Percentiles rank a stretch among this genome's conserved stretches.
Conservation (phyloP, 2,888 invertebrate species). For the Nasonovia ribisnigri region DNA sequence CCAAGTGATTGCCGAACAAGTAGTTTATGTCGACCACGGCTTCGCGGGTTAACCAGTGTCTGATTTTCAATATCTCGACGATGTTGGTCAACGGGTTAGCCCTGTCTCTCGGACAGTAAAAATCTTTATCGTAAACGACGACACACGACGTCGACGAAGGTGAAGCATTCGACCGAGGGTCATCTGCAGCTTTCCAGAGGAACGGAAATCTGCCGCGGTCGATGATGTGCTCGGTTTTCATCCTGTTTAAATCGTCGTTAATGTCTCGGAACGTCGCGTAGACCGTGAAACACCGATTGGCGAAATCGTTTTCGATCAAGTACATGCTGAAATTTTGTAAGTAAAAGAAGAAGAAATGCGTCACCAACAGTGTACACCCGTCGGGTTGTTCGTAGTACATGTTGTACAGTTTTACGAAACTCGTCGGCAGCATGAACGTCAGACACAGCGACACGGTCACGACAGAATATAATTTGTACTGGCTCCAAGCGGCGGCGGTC, state of each 20-base stretch:
- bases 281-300: slow-evolving; percentile 14
- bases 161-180: neutral
- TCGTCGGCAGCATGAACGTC: slow-evolving; percentile 19
- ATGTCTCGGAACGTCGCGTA: slow-evolving; percentile 43
- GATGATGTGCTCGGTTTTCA: neutral
- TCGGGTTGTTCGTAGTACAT: slow-evolving; percentile 45
- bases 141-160: neutral
- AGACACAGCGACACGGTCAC: neutral
- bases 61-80: slow-evolving; percentile 26
- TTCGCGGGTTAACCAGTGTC: slow-evolving; percentile 35
- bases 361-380: slow-evolving; percentile 22
- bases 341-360: slow-evolving; percentile 56
- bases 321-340: slow-evolving; percentile 62
- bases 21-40: slow-evolving; percentile 2
- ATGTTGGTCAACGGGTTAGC: neutral
- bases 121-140: slow-evolving; percentile 32
- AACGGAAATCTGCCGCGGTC: slow-evolving; percentile 31
- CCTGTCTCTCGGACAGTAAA: neutral
- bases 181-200: neutral
- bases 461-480: neutral
- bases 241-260: slow-evolving; percentile 35
- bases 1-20: slow-evolving; percentile 25
- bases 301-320: slow-evolving; percentile 58
- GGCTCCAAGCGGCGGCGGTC: neutral
- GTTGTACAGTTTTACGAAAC: slow-evolving; percentile 41